These are phyloP conservation scores for Zhengitettix transpicula DNA, from an alignment of 2,888 invertebrate genomes.

Conservation along the genomic window DNA sequence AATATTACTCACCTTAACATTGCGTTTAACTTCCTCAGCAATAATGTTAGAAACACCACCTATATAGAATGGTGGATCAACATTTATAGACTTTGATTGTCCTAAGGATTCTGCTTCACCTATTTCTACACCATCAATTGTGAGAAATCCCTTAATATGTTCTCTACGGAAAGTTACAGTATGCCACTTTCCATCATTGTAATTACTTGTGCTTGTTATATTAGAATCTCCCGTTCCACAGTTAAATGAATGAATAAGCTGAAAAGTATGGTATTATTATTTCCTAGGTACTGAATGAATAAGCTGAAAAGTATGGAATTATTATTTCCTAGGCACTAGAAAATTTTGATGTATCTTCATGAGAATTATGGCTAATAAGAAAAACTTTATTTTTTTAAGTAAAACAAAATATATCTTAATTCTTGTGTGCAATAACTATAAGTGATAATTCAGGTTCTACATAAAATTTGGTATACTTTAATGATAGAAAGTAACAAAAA, in stretches of 20 bases:
- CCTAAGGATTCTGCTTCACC: conserved; percentile 34
- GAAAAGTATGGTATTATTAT: conserved; percentile 10
- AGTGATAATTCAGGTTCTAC: no score
- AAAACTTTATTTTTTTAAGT: no score
- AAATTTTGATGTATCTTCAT: no score
- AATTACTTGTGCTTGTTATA: conserved; percentile 36
- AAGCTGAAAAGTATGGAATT: no score
- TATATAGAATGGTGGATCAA: conserved; percentile 56
- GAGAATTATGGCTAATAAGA: no score
- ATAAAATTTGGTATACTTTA: no score
- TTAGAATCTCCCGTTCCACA: conserved; percentile 46
- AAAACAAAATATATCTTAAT: no score
- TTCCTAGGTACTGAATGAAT: no score
- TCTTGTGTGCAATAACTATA: no score
- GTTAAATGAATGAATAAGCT: conserved; percentile 54
- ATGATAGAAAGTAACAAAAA: no score
- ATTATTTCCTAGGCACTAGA: no score
- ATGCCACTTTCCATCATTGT: conserved; percentile 71
- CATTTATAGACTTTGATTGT: conserved; percentile 33
- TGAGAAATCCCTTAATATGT: conserved; percentile 43
- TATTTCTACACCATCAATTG: conserved; percentile 39
- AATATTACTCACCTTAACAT: conserved; percentile 19
- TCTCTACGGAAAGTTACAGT: conserved; percentile 48
- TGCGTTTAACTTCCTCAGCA: conserved; percentile 25
- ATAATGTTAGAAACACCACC: conserved; percentile 54